Evolutionary conservation across 2,113 vertebrate genomes (phyloP), one percentile per base, ranked within the genome.

Genomic region (Oreochromis tanganicae): DNA sequence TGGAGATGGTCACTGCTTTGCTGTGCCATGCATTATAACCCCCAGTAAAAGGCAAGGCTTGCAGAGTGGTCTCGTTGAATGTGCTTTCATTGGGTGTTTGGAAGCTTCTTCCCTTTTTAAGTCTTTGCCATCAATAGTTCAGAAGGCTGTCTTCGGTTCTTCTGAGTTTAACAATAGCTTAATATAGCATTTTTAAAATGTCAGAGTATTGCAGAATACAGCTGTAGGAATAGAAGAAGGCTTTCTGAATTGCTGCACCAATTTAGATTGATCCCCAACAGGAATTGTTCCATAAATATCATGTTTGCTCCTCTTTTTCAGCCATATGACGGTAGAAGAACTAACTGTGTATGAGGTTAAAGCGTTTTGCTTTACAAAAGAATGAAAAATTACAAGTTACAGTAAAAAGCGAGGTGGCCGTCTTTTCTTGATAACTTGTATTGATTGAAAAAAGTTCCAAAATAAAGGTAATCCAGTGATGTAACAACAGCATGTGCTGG

Each of bases 81-180:
- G 91, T 93, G 94, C 94, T 94, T 88, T 91, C 61, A 61, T 89
- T 79, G 79, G 75, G 84, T 90, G 88, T 93, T 88, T 80, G 80
- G 82, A 88, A 75, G 90, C 80, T 34, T 88, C 78, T 85, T 87
- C 56, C 79, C 86, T 91, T 91, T 93, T 93, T 89, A 91, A 84
- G 82, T 82, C 83, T 63, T 57, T 41, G 50, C 89, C 91, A 84
- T 94, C 91, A 90, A 91, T 93, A 93, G 93, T 94, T 92, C 88
- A 94, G 66, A 61, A 81, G 87, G 73, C 29, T 71, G 79, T 66
- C 56, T 27, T 38, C 3, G 4, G 82, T 73, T 73, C 71, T 83
- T 85, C 16, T 50, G 79, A 86, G 71, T 91, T 85, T 79, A 89
- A 87, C 82, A 91, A 84, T 56, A 57, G 46, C 85, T 91, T 85